A percentile compares a stretch with the other conserved stretches of the same genome.
These are phyloP conservation scores for Raja brachyura DNA, from an alignment of 2,113 vertebrate species.

Conservation along the genomic window DNA sequence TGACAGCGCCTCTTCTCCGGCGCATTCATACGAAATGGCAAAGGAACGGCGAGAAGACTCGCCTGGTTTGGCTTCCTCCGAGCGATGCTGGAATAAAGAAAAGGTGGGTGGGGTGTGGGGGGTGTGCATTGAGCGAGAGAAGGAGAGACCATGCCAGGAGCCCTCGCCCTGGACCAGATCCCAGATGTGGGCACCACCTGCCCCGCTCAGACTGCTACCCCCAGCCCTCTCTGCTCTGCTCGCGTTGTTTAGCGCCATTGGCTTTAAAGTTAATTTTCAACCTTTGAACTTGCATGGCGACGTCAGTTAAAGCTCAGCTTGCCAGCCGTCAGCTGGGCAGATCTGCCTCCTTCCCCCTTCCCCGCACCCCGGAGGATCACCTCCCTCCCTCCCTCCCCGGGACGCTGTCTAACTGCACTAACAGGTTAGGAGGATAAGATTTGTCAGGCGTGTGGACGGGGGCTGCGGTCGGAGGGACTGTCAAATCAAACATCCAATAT, in stretches of 20 bases:
- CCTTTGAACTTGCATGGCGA: neutral
- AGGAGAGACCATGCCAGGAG: neutral
- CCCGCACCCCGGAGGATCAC: conserved; percentile 28
- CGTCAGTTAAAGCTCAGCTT: neutral
- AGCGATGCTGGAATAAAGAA: neutral
- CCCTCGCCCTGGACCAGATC: neutral
- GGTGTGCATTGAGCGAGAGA: neutral
- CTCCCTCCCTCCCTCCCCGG: neutral
- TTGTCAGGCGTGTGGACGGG: neutral
- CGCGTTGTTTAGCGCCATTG: neutral
- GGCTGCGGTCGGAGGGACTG: neutral
- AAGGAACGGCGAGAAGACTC: neutral
- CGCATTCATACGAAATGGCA: conserved; percentile 4
- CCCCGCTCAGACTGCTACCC: no score
- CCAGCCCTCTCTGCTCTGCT: neutral
- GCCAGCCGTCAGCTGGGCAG: neutral
- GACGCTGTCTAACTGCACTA: neutral
- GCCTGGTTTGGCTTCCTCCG: neutral
- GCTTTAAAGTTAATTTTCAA: neutral
- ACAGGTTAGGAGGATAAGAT: neutral
- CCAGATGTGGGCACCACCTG: no score
- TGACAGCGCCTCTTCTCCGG: conserved; percentile 19
- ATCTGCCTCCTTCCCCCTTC: neutral
- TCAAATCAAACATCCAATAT: neutral
- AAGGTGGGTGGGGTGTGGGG: no score